These are phyloP conservation scores for Caenorhabditis tropicalis DNA, from an alignment of 1,140 invertebrate genomes.

Conservation along the genomic window DNA sequence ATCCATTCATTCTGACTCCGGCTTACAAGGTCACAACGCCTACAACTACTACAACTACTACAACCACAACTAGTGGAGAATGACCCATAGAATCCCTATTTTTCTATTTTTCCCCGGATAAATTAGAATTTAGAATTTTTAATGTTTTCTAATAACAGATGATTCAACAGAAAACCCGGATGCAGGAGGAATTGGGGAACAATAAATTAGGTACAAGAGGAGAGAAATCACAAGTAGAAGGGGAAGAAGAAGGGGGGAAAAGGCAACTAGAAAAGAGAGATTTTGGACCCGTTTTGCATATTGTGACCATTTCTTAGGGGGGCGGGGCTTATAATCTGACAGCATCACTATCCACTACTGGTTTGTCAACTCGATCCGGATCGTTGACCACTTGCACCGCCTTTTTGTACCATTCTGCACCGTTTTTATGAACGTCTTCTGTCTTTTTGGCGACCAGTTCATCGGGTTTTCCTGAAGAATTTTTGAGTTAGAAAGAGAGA, in stretches of 20 bases:
- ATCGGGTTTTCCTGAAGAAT: constrained; percentile 77
- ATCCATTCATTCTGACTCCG: not conserved
- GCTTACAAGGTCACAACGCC: not conserved
- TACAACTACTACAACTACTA: not conserved
- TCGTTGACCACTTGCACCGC: constrained; percentile 70
- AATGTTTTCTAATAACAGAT: not conserved
- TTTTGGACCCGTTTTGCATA: not conserved
- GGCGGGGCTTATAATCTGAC: not conserved
- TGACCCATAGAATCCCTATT: too few species aligned
- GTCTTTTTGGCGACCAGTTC: constrained; percentile 84
- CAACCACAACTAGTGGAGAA: not conserved
- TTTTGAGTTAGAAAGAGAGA: not conserved
- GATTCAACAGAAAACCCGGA: not conserved
- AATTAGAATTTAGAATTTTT: not conserved
- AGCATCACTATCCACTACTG: constrained; percentile 26
- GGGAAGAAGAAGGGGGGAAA: too few species aligned
- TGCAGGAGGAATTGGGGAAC: not conserved
- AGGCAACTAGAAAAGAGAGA: not conserved
- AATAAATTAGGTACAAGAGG: not conserved
- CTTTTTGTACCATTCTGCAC: constrained; percentile 73
- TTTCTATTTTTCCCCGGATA: not conserved
- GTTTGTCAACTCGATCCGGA: constrained; percentile 62
- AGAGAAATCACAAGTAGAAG: not conserved
- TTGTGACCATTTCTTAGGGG: too few species aligned
- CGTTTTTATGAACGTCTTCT: constrained; percentile 73